These are phyloP conservation scores for Heliangelus exortis DNA, from an alignment of 2,797 vertebrate genomes.

Conservation along the genomic window DNA sequence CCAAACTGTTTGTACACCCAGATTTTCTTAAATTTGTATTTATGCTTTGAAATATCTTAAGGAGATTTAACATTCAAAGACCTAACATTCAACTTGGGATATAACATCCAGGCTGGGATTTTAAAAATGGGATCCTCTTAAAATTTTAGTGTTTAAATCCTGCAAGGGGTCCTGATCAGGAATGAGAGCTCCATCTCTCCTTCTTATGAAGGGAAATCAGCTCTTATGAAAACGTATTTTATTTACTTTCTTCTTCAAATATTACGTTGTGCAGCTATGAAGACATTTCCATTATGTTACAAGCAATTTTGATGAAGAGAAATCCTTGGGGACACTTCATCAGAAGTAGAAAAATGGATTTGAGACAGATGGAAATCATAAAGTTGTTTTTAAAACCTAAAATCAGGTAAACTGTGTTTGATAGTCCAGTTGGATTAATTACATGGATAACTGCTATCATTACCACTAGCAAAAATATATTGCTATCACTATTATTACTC, in stretches of 20 bases:
- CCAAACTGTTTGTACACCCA: background rate
- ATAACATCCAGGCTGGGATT: background rate
- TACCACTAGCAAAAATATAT: too few relatives aligned
- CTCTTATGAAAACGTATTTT: background rate
- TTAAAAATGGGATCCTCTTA: background rate
- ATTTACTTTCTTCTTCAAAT: slow-evolving; percentile 8
- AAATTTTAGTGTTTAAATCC: background rate
- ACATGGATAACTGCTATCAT: background rate
- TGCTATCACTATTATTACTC: too few relatives aligned
- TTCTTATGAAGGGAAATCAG: background rate
- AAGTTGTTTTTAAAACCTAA: background rate
- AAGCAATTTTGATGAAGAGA: background rate
- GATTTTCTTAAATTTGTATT: background rate
- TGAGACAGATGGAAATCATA: background rate
- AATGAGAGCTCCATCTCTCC: background rate
- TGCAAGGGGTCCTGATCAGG: background rate
- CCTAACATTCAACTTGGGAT: background rate
- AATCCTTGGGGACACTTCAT: background rate
- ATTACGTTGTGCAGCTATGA: background rate
- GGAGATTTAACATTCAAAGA: background rate
- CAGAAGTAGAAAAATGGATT: background rate
- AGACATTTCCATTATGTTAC: background rate
- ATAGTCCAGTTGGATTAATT: background rate
- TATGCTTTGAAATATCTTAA: background rate
- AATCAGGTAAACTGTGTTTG: background rate